Evolutionary conservation across 2,888 invertebrate genomes (phyloP), one percentile per base, ranked within the genome.

Genomic region (Linhomoeus sp.): DNA sequence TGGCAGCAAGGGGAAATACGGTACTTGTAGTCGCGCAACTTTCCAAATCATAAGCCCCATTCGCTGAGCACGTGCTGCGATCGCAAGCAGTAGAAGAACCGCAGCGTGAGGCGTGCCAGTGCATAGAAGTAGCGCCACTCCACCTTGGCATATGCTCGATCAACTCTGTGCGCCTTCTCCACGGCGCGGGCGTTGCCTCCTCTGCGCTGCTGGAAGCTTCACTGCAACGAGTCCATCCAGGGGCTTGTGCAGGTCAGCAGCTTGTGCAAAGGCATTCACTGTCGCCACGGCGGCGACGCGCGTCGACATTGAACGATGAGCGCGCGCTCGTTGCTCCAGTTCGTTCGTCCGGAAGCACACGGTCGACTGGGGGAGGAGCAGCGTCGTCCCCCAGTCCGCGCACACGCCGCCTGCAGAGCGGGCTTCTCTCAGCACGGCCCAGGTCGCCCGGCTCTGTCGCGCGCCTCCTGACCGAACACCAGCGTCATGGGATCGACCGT

Each of bases 311-410:
- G 37, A 3, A n/a, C 9, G 17, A 5, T 17, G 17, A 12, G 25
- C 2, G 23, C 51, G 47, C 49, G 70, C 70, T 64, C 94, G 94
- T 67, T 97, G 94, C 69, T 97, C 97, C 52, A 94, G 70, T 68
- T 94, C 90, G 69, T 97, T 94, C 71, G 94, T 97, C 56, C 92
- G 77, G 70, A 97, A 99, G 69, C 94, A 94, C 68, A 97, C 97
- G 67, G 92, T 90, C 65, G n/a, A n/a, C 92, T 90, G 65, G 99
- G 94, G 39, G 94, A 94, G 69, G 99, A 97, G 66, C 99, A 97
- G 70, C 97, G n/a, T n/a, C n/a, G n/a, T n/a, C n/a, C n/a, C n/a
- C n/a, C n/a, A n/a, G n/a, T n/a, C n/a, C n/a, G n/a, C n/a, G n/a
- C n/a, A n/a, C n/a, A n/a, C n/a, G n/a, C n/a, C n/a, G n/a, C n/a